Evolutionary conservation across 2,888 invertebrate genomes (phyloP).

Genomic region (Elysia crispata): DNA sequence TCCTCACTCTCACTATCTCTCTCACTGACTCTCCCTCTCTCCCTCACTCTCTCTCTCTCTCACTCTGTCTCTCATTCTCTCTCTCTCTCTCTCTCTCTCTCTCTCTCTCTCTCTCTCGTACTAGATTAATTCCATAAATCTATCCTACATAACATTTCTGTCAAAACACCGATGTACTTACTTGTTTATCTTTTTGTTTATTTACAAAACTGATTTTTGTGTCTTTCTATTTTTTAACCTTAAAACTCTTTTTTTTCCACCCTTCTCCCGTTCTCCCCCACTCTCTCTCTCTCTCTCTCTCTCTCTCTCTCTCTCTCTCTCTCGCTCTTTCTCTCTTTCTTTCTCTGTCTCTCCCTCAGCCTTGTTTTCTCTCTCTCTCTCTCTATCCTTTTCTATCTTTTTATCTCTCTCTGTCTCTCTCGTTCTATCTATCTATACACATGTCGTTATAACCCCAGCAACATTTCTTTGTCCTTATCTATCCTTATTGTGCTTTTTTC

Average conservation of each 20-base stretch:
- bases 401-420: too few species aligned
- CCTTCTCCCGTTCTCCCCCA: background rate
- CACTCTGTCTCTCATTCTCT: constrained; percentile 12
- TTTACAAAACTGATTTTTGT: background rate
- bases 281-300: background rate
- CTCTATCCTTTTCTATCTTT: background rate
- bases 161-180: too few species aligned
- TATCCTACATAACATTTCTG: too few species aligned
- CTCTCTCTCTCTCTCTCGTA: constrained; percentile 17
- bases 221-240: background rate
- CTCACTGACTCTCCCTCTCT: background rate
- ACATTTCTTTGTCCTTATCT: too few species aligned
- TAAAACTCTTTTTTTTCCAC: background rate
- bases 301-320: constrained; percentile 20
- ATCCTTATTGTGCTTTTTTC: too few species aligned
- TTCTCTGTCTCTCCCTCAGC: constrained; percentile 31
- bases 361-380: background rate
- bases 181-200: too few species aligned
- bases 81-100: constrained; percentile 31
- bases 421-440: too few species aligned
- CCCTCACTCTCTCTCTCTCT: background rate
- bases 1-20: constrained; percentile 11
- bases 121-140: too few species aligned
- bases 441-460: too few species aligned
- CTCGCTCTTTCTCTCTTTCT: too few species aligned